A percentile compares a stretch with the other conserved stretches of the same genome.
phyloP scores from a whole-genome alignment of 1,140 invertebrate species.

The Wiebesia pumilae region DNA sequence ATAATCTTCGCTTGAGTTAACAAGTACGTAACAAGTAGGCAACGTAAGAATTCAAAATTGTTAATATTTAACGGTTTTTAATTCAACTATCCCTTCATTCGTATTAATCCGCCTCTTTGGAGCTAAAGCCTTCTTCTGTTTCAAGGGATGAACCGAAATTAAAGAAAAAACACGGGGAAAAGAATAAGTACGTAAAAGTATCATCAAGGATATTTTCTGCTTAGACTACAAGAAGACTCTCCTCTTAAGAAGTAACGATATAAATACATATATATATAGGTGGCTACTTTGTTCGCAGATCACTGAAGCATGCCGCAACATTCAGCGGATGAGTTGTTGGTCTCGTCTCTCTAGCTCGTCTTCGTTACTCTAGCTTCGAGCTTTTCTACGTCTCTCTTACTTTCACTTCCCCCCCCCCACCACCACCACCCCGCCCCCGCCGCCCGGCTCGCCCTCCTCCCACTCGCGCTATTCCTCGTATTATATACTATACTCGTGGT shows the following conservation, averaged over 20 bases:
- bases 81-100: too few species aligned
- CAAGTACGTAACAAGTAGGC: too few species aligned
- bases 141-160: too few species aligned
- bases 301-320: constrained; percentile 71
- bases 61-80: too few species aligned
- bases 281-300: constrained; percentile 62
- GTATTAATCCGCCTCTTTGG: too few species aligned
- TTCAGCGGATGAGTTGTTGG: constrained; percentile 73
- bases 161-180: not conserved
- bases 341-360: constrained; percentile 27
- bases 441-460: too few species aligned
- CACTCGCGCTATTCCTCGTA: not conserved
- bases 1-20: too few species aligned
- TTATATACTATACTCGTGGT: too few species aligned
- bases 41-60: too few species aligned
- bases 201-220: not conserved
- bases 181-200: constrained; percentile 9
- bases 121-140: too few species aligned
- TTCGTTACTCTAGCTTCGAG: constrained; percentile 50
- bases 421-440: too few species aligned
- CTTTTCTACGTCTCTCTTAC: constrained; percentile 52
- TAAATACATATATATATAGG: not conserved
- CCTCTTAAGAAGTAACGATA: constrained; percentile 1
- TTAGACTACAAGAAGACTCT: not conserved
- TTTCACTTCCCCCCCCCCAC: not conserved